A percentile compares a stretch with the other conserved stretches of the same genome.
phyloP scores from a whole-genome alignment of 2,888 invertebrate species.

The Siphlonurus alternatus region DNA sequence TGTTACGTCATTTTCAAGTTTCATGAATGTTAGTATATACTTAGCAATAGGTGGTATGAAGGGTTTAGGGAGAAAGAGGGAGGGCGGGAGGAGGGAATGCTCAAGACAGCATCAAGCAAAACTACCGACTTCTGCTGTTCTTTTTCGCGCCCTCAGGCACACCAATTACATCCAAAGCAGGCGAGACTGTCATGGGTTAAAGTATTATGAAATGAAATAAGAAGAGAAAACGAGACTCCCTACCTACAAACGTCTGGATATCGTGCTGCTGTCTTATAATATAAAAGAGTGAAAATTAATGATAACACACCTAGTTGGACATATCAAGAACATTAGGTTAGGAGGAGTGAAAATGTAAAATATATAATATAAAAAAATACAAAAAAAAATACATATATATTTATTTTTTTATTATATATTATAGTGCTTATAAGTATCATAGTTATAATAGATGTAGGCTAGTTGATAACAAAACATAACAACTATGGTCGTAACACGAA shows the following conservation, averaged over 20 bases:
- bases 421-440: neutral
- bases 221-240: neutral
- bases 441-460: neutral
- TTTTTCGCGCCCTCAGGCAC: neutral
- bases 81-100: too few relatives aligned
- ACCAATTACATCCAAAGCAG: neutral
- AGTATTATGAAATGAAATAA: neutral
- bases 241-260: neutral
- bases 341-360: neutral
- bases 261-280: neutral
- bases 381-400: neutral
- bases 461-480: constrained; percentile 11
- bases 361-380: neutral
- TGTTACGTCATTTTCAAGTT: too few relatives aligned
- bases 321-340: neutral
- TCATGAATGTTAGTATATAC: too few relatives aligned
- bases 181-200: neutral
- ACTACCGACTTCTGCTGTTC: too few relatives aligned
- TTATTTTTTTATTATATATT: neutral
- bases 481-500: constrained; percentile 12
- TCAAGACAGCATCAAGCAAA: too few relatives aligned
- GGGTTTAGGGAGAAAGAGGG: too few relatives aligned
- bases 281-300: neutral
- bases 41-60: too few relatives aligned
- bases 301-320: neutral